These are phyloP conservation scores for Caranx ignobilis DNA, from an alignment of 2,113 vertebrate genomes.

Conservation along the genomic window DNA sequence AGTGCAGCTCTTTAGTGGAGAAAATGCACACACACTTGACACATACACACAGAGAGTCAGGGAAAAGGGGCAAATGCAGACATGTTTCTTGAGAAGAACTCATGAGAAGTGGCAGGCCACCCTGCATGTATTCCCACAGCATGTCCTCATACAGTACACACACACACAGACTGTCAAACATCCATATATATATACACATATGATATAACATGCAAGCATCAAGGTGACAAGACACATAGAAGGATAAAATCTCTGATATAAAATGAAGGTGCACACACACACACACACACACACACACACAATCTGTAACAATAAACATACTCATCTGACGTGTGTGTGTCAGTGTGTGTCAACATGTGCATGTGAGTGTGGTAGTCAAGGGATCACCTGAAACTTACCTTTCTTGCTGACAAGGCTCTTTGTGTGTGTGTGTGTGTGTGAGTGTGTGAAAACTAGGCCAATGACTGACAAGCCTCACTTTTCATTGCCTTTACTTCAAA, in stretches of 20 bases:
- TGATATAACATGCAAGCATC: conserved; percentile 1
- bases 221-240: conserved; percentile 13
- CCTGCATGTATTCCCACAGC: conserved; percentile 2
- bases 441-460: conserved; percentile 60
- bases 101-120: conserved; percentile 40
- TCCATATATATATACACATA: not conserved
- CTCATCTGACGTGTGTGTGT: not conserved
- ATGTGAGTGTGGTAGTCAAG: not conserved
- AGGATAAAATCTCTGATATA: not conserved
- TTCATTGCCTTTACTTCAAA: conserved; percentile 58
- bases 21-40: conserved; percentile 18
- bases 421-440: not conserved
- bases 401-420: conserved; percentile 49
- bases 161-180: conserved; percentile 24
- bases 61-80: not conserved
- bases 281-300: not conserved
- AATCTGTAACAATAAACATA: too few species aligned
- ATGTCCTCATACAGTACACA: conserved; percentile 4
- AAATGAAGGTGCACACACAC: not conserved
- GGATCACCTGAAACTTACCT: conserved; percentile 35
- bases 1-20: conserved; percentile 21
- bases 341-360: not conserved
- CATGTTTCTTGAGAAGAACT: conserved; percentile 1
- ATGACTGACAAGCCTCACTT: conserved; percentile 63
- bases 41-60: not conserved